phyloP scores from a whole-genome alignment of 2,888 invertebrate species.

The Spatulosminthurus flaviceps region DNA sequence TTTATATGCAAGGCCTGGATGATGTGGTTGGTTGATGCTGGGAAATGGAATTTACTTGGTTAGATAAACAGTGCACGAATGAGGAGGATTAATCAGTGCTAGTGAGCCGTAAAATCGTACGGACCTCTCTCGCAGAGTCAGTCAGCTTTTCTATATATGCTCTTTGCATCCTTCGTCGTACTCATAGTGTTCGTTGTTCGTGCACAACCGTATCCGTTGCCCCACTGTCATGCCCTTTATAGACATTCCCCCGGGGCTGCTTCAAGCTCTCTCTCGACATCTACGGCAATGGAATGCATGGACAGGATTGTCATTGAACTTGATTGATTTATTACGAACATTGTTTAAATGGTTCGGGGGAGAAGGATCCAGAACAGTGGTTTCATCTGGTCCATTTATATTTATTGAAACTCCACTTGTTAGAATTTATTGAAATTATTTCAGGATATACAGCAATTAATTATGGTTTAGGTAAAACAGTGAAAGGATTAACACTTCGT shows the following conservation, averaged over 20 bases:
- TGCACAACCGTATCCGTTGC: not conserved
- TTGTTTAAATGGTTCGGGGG: too few species aligned
- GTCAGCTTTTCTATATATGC: too few species aligned
- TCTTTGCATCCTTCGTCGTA: not conserved
- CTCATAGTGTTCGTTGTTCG: not conserved
- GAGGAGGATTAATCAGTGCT: slow-evolving; percentile 14
- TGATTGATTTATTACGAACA: not conserved
- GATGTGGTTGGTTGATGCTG: too few species aligned
- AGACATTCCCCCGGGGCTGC: not conserved
- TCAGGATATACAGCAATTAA: too few species aligned
- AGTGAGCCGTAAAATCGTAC: slow-evolving; percentile 15
- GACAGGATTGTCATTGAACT: not conserved
- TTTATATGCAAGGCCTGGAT: too few species aligned
- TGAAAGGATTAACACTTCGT: too few species aligned
- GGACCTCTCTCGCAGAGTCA: too few species aligned
- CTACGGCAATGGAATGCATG: not conserved
- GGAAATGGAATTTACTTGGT: not conserved
- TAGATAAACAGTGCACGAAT: slow-evolving; percentile 18
- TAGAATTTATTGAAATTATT: too few species aligned
- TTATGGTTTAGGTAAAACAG: too few species aligned
- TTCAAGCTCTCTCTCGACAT: not conserved
- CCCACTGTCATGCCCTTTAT: slow-evolving; percentile 3
- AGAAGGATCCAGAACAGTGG: too few species aligned
- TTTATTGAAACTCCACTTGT: too few species aligned
- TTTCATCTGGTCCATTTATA: too few species aligned